Evolutionary conservation across 2,113 vertebrate genomes (phyloP).

Genomic region (Malurus cyaneus): DNA sequence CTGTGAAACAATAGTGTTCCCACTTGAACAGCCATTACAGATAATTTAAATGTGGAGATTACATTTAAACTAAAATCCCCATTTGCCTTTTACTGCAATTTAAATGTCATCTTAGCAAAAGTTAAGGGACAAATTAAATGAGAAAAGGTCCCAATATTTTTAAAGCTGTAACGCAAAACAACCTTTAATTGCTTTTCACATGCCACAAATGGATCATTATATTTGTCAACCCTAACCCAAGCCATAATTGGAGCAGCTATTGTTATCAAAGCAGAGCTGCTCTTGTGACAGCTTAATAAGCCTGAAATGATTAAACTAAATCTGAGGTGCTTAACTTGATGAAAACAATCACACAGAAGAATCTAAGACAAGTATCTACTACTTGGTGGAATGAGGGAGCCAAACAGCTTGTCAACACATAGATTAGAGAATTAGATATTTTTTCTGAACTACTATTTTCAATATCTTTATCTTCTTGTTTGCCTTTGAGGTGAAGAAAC

Average conservation of each 20-base stretch:
- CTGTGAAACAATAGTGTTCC: slow-evolving; percentile 73
- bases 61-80: slow-evolving; percentile 75
- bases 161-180: slow-evolving; percentile 77
- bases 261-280: slow-evolving; percentile 71
- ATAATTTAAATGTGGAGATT: slow-evolving; percentile 77
- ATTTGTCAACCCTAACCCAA: slow-evolving; percentile 81
- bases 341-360: not conserved
- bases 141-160: slow-evolving; percentile 69
- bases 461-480: not conserved
- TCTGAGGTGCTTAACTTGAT: slow-evolving; percentile 38
- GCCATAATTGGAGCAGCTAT: slow-evolving; percentile 80
- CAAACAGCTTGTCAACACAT: slow-evolving; percentile 61
- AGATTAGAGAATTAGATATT: slow-evolving; percentile 43
- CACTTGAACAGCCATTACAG: slow-evolving; percentile 70
- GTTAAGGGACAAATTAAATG: slow-evolving; percentile 79
- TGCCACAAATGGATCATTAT: slow-evolving; percentile 76
- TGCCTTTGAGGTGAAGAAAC: not conserved
- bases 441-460: slow-evolving; percentile 26
- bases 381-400: slow-evolving; percentile 45
- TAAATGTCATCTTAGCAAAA: slow-evolving; percentile 76
- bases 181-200: slow-evolving; percentile 74
- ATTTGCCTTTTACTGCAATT: slow-evolving; percentile 75
- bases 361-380: slow-evolving; percentile 50
- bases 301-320: slow-evolving; percentile 82
- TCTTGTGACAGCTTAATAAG: slow-evolving; percentile 84